A percentile compares a stretch with the other conserved stretches of the same genome.
These are phyloP conservation scores for Pseudomyrmex gracilis DNA, from an alignment of 1,140 invertebrate species.

Conservation along the genomic window DNA sequence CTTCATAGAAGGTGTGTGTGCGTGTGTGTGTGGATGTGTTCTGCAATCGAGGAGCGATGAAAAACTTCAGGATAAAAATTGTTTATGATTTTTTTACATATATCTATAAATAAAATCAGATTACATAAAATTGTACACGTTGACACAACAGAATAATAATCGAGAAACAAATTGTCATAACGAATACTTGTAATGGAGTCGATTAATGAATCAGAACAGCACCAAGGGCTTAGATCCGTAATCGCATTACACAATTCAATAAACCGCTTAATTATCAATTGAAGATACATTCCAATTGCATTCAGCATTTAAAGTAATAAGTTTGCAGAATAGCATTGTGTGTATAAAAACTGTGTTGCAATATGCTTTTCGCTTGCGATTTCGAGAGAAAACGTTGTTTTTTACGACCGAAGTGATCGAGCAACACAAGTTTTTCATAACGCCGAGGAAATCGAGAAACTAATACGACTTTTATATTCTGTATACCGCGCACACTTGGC, in stretches of 20 bases:
- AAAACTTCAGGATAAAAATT: background rate
- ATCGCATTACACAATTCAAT: background rate
- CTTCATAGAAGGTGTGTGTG: too few species aligned
- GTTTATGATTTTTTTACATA: background rate
- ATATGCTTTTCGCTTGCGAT: slow-evolving; percentile 32
- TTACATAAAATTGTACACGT: background rate
- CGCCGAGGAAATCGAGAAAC: slow-evolving; percentile 64
- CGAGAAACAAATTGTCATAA: background rate
- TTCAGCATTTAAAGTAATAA: slow-evolving; percentile 15
- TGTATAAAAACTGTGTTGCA: background rate
- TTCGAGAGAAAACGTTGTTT: slow-evolving; percentile 49
- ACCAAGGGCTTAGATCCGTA: background rate
- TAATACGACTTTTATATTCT: slow-evolving; percentile 67
- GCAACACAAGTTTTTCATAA: slow-evolving; percentile 59
- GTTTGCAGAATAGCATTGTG: slow-evolving; percentile 30
- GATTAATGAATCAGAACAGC: slow-evolving; percentile 18
- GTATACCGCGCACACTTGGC: background rate
- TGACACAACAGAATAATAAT: background rate
- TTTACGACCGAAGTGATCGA: background rate
- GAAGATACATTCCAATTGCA: slow-evolving; percentile 22
- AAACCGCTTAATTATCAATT: slow-evolving; percentile 4
- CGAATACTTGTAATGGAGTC: background rate
- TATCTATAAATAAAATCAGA: too few species aligned
- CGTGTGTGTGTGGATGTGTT: too few species aligned
- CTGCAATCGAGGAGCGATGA: too few species aligned